Evolutionary conservation across 1,140 invertebrate species (phyloP).

Genomic region (Euglossa dilemma): DNA sequence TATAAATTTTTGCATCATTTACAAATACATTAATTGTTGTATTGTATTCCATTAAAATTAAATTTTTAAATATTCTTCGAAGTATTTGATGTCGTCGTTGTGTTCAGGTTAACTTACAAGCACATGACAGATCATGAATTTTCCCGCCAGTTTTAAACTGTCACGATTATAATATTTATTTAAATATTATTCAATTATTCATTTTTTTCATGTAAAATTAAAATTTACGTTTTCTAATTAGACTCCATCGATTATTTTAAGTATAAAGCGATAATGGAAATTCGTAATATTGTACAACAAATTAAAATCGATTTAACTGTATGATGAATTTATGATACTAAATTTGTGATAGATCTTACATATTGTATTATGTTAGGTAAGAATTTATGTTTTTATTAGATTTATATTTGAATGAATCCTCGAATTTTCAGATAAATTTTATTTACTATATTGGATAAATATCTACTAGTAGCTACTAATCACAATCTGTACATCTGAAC

Average conservation of each 20-base stretch:
- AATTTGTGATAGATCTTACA: neutral
- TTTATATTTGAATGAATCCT: neutral
- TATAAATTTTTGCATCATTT: neutral
- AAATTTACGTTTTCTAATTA: neutral
- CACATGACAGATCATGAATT: constrained; percentile 39
- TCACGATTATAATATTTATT: neutral
- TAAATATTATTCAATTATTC: neutral
- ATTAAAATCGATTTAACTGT: neutral
- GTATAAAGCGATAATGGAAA: neutral
- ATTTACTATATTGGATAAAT: neutral
- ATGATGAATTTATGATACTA: neutral
- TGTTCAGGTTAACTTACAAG: constrained; percentile 36
- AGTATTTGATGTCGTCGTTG: neutral
- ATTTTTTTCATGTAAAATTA: neutral
- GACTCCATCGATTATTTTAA: neutral
- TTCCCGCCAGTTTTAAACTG: constrained; percentile 57
- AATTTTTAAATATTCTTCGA: neutral
- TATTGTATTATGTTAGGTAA: neutral
- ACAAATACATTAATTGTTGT: neutral
- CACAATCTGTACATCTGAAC: neutral
- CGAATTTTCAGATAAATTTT: constrained; percentile 24
- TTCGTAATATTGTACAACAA: neutral
- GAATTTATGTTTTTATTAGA: constrained; percentile 1
- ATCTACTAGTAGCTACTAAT: neutral
- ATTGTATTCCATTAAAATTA: neutral